Conservation (phyloP, 2,888 invertebrate genomes). For the Xestia sexstrigata region DNA sequence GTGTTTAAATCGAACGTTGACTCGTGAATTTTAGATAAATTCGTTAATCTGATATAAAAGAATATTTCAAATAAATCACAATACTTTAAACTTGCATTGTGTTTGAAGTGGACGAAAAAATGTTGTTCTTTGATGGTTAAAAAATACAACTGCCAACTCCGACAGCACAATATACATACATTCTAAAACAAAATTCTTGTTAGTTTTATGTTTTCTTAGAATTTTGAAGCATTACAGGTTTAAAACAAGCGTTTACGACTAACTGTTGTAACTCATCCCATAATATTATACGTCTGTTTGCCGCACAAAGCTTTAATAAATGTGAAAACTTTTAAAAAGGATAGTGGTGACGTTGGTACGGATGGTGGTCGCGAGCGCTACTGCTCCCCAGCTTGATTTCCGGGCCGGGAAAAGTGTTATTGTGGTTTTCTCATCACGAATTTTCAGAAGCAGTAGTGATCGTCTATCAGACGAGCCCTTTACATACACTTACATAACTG, state of each 20-base stretch:
- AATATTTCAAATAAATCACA: slow-evolving; percentile 38
- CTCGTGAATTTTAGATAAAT: slow-evolving; percentile 40
- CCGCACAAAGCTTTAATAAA: background rate
- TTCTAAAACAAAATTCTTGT: background rate
- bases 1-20: slow-evolving; percentile 49
- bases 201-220: background rate
- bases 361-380: background rate
- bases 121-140: slow-evolving; percentile 1
- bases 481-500: background rate
- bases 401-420: background rate
- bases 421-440: background rate
- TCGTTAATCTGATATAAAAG: slow-evolving; percentile 23
- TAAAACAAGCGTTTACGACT: background rate
- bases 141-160: background rate
- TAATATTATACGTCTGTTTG: background rate
- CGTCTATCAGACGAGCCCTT: background rate
- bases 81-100: slow-evolving; percentile 14
- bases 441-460: background rate
- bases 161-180: background rate
- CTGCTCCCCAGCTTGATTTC: background rate
- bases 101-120: slow-evolving; percentile 3
- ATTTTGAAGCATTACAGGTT: background rate
- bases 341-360: background rate
- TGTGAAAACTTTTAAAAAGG: background rate
- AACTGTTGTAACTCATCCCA: background rate